A percentile compares a stretch with the other conserved stretches of the same genome.
These are phyloP conservation scores for Siphonodentalium dalli DNA, from an alignment of 2,888 invertebrate genomes.

Conservation along the genomic window DNA sequence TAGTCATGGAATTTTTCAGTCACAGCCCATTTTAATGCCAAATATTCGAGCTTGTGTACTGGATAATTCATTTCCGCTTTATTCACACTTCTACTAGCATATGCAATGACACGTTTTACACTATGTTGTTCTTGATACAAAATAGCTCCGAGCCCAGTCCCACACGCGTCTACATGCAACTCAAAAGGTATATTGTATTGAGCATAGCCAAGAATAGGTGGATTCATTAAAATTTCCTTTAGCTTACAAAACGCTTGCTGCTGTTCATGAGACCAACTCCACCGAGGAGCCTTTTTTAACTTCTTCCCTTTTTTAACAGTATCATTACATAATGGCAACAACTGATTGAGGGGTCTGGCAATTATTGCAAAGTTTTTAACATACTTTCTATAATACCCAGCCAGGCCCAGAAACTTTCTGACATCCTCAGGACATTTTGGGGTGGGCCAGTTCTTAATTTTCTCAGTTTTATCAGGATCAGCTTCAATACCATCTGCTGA, in stretches of 20 bases:
- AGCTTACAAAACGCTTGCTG: slow-evolving; percentile 11
- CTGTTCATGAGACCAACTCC: slow-evolving; percentile 15
- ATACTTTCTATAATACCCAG: too few relatives aligned
- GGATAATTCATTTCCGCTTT: slow-evolving; percentile 24
- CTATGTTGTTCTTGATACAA: slow-evolving; percentile 21
- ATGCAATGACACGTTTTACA: slow-evolving; percentile 21
- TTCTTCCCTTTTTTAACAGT: slow-evolving; percentile 3
- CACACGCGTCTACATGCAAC: slow-evolving; percentile 24
- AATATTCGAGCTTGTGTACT: slow-evolving; percentile 25
- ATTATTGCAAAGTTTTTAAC: too few relatives aligned
- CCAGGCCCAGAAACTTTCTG: too few relatives aligned
- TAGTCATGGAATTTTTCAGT: slow-evolving; percentile 26
- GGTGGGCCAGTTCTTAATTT: too few relatives aligned
- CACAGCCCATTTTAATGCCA: slow-evolving; percentile 26
- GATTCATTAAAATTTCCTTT: slow-evolving; percentile 15
- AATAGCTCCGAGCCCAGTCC: slow-evolving; percentile 20
- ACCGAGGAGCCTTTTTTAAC: background rate
- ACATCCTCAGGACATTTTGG: too few relatives aligned
- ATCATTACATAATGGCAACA: too few relatives aligned
- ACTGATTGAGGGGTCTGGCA: too few relatives aligned
- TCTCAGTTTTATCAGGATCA: too few relatives aligned
- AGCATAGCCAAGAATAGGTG: slow-evolving; percentile 23
- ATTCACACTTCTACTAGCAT: slow-evolving; percentile 24
- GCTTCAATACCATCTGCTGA: too few relatives aligned
- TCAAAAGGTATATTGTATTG: slow-evolving; percentile 23